Base-by-base conservation (phyloP, 2,113 vertebrate genomes). In the Hiodon alosoides region DNA sequence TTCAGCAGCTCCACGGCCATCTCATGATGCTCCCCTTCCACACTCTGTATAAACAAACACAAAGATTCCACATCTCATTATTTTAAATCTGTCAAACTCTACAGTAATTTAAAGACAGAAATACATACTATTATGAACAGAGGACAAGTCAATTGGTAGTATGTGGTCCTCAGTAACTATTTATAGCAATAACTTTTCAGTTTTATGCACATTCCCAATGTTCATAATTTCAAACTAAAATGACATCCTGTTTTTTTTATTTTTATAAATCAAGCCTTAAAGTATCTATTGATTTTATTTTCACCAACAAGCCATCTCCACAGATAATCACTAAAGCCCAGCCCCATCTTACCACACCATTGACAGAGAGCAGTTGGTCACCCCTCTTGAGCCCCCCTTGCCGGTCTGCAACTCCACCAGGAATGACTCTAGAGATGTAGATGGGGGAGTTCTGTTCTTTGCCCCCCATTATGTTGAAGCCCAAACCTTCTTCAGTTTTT, bases 371-470 rank as follows among this genome's bases (percentile, higher is more conserved):
- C 65, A 99, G 94, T 79, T 99, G 97, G 86, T 99, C 96, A 71
- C 97, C 97, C 73, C 96, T 92, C 85, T 99, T 99, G 77, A 99
- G 91, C 64, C 95, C 95, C 31, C 97, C 96, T 0, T 99, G 97
- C 16, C 97, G 90, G 83, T 99, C 97, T 67, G 97, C 96, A 62
- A 98, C 97, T 52, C 97, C 96, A 31, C 93, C 97, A 13, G 97
- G 96, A 84, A 99, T 99, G 84, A 99, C 98, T 62, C 96, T 93
- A 5, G 96, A 99, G 85, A 99, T 98, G 79, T 98, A 99, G 80
- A 99, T 99, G 0, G 97, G 97, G 1, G 97, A 99, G 81, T 99
- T 99, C 84, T 99, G 97, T 80, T 99, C 97, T 90, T 99, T 99
- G 79, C 96, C 96, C 69, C 96, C 97, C 97, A 99, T 99, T 73